Conservation (phyloP, 2,113 vertebrate genomes). For the Microtus pennsylvanicus region DNA sequence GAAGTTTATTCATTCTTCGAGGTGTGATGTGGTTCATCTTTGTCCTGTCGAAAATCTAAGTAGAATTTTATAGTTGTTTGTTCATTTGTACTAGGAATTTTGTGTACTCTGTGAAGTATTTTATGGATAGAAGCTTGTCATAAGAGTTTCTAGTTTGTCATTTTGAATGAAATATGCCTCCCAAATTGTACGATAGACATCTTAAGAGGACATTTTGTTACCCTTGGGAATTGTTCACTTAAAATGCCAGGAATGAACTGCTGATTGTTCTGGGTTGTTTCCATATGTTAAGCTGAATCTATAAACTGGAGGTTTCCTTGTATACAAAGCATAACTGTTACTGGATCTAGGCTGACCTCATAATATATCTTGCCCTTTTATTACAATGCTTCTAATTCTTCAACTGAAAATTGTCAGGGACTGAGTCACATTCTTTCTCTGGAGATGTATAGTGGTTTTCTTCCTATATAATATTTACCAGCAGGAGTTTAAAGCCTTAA, state of each 20-base stretch:
- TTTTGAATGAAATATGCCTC: constrained; percentile 20
- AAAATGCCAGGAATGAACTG: constrained; percentile 48
- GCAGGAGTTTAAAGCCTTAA: neutral
- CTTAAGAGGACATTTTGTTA: constrained; percentile 46
- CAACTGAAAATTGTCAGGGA: constrained; percentile 11
- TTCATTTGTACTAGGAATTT: constrained; percentile 55
- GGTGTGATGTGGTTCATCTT: constrained; percentile 43
- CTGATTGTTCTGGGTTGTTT: constrained; percentile 51
- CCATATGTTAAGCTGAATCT: constrained; percentile 54
- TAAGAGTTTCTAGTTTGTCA: constrained; percentile 16
- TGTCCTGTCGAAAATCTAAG: constrained; percentile 23
- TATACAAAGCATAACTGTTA: constrained; percentile 1
- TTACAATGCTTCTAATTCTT: constrained; percentile 29
- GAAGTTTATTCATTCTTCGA: constrained; percentile 46
- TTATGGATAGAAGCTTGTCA: constrained; percentile 14
- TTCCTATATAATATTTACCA: constrained; percentile 22
- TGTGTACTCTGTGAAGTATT: constrained; percentile 29
- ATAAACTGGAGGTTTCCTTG: constrained; percentile 24
- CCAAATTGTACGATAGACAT: constrained; percentile 26
- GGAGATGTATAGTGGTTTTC: neutral
- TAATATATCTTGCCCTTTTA: constrained; percentile 17
- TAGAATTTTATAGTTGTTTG: constrained; percentile 37
- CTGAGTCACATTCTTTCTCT: constrained; percentile 11
- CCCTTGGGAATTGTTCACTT: constrained; percentile 13
- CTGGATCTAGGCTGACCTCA: constrained; percentile 29